Conservation (phyloP, 2,888 invertebrate genomes). For the Megastigmus dorsalis region DNA sequence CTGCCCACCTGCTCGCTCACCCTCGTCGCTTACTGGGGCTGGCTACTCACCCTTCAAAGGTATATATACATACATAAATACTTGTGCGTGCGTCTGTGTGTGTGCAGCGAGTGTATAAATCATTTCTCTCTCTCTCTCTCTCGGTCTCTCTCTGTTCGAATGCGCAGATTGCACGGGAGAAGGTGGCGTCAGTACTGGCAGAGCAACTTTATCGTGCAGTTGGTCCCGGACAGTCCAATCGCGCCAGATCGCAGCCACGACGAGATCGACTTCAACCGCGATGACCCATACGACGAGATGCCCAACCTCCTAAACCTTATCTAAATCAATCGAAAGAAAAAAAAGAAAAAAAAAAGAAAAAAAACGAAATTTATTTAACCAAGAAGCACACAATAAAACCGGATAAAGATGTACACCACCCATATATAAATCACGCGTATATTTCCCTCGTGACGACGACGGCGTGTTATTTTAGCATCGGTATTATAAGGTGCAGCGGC, state of each 20-base stretch:
- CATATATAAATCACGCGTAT: constrained; percentile 18
- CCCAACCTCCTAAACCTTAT: constrained; percentile 47
- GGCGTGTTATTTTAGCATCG: constrained; percentile 46
- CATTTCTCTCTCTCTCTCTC: too few species aligned
- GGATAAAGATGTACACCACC: too few species aligned
- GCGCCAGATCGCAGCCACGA: background rate
- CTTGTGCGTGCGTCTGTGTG: too few species aligned
- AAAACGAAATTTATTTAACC: too few species aligned
- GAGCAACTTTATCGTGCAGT: constrained; percentile 68
- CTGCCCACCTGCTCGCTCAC: constrained; percentile 70
- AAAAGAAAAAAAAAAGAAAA: background rate
- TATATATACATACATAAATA: constrained; percentile 55
- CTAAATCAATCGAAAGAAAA: constrained; percentile 25
- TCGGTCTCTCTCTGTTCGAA: too few species aligned
- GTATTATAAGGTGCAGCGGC: constrained; percentile 20
- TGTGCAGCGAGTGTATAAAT: too few species aligned
- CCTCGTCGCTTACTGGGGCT: constrained; percentile 71
- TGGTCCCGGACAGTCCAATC: constrained; percentile 61
- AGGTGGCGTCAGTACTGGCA: constrained; percentile 71
- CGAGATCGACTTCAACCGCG: constrained; percentile 23
- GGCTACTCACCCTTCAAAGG: constrained; percentile 71
- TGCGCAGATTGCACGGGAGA: constrained; percentile 70
- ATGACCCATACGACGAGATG: constrained; percentile 42
- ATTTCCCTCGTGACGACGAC: too few species aligned
- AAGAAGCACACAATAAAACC: too few species aligned